Conservation (phyloP, 1,140 invertebrate species). For the Thereuonema tuberculata region DNA sequence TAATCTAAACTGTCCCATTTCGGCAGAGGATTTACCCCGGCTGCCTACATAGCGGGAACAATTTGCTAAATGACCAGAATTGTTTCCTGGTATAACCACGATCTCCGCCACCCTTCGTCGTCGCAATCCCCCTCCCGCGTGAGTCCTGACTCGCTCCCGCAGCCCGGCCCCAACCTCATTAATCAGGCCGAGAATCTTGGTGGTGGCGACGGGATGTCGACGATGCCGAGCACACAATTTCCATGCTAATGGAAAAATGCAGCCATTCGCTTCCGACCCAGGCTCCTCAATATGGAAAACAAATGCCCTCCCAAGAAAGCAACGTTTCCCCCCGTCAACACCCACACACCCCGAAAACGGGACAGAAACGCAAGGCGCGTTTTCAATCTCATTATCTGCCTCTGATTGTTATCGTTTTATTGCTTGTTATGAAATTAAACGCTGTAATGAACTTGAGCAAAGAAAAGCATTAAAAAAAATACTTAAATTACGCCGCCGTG, state of each 20-base stretch:
- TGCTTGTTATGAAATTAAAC: conserved; percentile 3
- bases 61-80: too few species aligned
- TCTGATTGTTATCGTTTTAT: conserved; percentile 1
- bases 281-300: conserved; percentile 3
- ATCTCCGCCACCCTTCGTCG: too few species aligned
- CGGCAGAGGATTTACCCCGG: too few species aligned
- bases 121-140: too few species aligned
- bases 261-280: background rate
- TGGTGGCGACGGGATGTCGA: background rate
- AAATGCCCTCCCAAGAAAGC: background rate
- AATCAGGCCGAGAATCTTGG: background rate
- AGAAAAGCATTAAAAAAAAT: background rate
- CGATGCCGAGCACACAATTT: background rate
- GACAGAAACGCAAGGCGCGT: too few species aligned
- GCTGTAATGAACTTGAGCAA: background rate
- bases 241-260: conserved; percentile 6
- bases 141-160: too few species aligned
- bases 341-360: too few species aligned
- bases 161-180: background rate
- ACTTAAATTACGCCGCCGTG: too few species aligned
- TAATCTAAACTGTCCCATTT: too few species aligned
- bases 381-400: background rate
- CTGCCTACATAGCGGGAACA: too few species aligned
- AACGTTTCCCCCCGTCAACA: background rate
- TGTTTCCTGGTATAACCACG: too few species aligned